Percentiles rank a stretch among this genome's conserved stretches.
Evolutionary conservation across 2,888 invertebrate species (phyloP).

Genomic region (Blastobasis adustella): DNA sequence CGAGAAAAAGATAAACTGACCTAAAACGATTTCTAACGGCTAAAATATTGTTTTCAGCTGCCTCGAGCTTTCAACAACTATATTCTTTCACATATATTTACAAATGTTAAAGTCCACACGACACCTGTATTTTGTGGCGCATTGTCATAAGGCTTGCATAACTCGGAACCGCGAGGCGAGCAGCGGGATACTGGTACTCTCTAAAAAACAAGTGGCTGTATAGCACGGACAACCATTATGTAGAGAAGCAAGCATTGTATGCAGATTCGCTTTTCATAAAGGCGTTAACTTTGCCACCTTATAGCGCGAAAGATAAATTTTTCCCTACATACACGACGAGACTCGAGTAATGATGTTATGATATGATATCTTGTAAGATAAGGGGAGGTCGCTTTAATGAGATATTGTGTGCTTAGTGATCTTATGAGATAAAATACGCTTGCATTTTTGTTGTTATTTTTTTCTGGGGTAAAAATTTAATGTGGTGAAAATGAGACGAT

Average conservation of each 20-base stretch:
- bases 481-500: slow-evolving; percentile 45
- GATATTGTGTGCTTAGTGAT: slow-evolving; percentile 9
- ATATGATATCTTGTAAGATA: slow-evolving; percentile 41
- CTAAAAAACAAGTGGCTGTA: too few species aligned
- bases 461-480: background rate
- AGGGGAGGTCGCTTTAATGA: slow-evolving; percentile 20
- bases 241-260: slow-evolving; percentile 43
- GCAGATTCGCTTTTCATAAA: slow-evolving; percentile 48
- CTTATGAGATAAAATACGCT: background rate
- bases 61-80: too few species aligned
- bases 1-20: too few species aligned
- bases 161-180: slow-evolving; percentile 3
- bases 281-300: slow-evolving; percentile 47
- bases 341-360: slow-evolving; percentile 45
- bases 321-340: slow-evolving; percentile 29
- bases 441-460: too few species aligned
- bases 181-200: too few species aligned
- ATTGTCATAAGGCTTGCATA: slow-evolving; percentile 20
- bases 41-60: too few species aligned
- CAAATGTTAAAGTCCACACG: too few species aligned
- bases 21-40: too few species aligned
- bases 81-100: too few species aligned
- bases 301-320: slow-evolving; percentile 45
- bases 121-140: slow-evolving; percentile 1
- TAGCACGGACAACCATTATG: too few species aligned